Evolutionary conservation across 2,113 vertebrate genomes (phyloP), one percentile per base, ranked within the genome.

Genomic region (Apaloderma vittatum): DNA sequence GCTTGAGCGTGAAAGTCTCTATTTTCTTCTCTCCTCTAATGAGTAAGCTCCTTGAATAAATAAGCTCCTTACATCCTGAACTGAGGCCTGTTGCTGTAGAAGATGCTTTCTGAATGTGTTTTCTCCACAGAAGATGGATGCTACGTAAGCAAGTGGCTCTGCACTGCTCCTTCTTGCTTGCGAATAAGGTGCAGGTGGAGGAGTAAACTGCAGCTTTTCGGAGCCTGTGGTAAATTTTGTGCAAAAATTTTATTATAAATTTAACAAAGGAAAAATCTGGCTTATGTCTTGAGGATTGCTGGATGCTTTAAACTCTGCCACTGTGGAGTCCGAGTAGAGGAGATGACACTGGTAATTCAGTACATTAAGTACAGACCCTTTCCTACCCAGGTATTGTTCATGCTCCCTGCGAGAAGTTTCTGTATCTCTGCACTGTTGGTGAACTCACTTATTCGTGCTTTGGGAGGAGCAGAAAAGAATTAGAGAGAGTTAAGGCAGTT

Each of bases 401-500:
- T 32, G 15, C 30, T 63, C 26, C 45, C 43, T 55, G 63, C 0
- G 2, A 75, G 67, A 52, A 59, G 52, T 15, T 61, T 66, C n/a
- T 37, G 5, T 57, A 0, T 20, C 30, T 72, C 45, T 80, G 37
- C 55, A 18, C 30, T 70, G 26, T 48, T 37, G 71, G 71, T 81
- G 34, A 8, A n/a, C 86, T 80, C 37, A n/a, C 32, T 95, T 84
- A 55, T 48, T 88, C 22, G 2, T 76, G 66, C 71, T 40, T 82
- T 67, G 68, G 57, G 75, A 93, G 61, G 52, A 84, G 43, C 55
- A 91, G 88, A 74, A 80, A 36, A 87, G 59, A 68, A 68, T 88
- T 20, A 43, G 59, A 95, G 34, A 37, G 75, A 90, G 74, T 94
- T 94, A 71, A 90, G 80, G 40, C 52, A 67, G 37, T 65, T 92